Conservation (phyloP, 1,140 invertebrate genomes). For the Plodia interpunctella region DNA sequence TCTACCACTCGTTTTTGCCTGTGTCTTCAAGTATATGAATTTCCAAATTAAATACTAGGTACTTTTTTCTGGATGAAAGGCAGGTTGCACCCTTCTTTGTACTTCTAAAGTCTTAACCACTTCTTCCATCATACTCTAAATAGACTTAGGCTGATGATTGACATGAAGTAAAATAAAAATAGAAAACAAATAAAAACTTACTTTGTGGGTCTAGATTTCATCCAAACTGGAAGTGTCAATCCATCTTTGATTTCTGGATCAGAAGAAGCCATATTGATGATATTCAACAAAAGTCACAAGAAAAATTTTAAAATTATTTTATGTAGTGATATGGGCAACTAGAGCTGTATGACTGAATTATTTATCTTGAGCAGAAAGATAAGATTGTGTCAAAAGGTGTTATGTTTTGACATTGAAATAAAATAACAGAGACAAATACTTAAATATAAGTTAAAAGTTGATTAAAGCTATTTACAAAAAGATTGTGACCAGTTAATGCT, state of each 20-base stretch:
- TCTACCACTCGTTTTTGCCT: neutral
- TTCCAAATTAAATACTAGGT: too few species aligned
- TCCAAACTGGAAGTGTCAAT: constrained; percentile 60
- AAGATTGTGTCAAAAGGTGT: constrained; percentile 52
- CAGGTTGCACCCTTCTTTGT: too few species aligned
- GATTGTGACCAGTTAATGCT: constrained; percentile 28
- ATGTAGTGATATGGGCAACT: constrained; percentile 19
- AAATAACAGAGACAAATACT: neutral
- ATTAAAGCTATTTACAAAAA: constrained; percentile 7
- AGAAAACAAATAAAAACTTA: constrained; percentile 42
- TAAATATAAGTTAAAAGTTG: constrained; percentile 12
- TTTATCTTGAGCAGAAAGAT: constrained; percentile 73
- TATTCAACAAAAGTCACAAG: constrained; percentile 14
- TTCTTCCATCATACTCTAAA: too few species aligned
- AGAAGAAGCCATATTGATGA: constrained; percentile 55
- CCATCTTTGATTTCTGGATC: constrained; percentile 68
- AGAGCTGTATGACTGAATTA: constrained; percentile 25
- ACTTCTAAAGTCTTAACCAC: too few species aligned
- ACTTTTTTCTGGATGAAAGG: too few species aligned
- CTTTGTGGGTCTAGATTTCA: constrained; percentile 64
- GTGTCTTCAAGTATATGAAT: too few species aligned
- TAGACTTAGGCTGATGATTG: too few species aligned
- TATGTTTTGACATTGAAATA: constrained; percentile 32
- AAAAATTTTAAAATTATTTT: constrained; percentile 14
- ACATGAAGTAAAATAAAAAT: too few species aligned